A percentile compares a stretch with the other conserved stretches of the same genome.
phyloP scores from a whole-genome alignment of 2,113 vertebrate genomes.

The Passer domesticus region DNA sequence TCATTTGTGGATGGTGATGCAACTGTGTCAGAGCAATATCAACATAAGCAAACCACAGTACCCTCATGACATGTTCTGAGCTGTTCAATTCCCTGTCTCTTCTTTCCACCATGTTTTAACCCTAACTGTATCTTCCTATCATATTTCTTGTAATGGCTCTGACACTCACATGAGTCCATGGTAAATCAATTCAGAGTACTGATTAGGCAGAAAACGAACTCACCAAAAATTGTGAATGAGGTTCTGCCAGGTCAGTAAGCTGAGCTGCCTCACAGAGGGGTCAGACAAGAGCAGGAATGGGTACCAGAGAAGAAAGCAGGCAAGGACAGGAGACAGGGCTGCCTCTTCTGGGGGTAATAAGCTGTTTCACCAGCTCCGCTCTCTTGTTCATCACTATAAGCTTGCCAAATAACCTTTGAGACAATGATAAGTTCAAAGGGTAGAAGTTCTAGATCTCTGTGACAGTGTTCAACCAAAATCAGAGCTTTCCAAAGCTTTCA shows the following conservation, averaged over 20 bases:
- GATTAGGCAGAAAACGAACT: not conserved
- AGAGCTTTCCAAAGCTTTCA: not conserved
- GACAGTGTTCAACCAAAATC: not conserved
- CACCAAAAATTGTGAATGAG: not conserved
- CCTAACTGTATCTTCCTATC: not conserved
- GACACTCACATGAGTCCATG: not conserved
- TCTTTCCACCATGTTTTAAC: not conserved
- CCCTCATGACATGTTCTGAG: not conserved
- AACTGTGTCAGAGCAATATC: not conserved
- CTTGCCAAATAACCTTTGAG: not conserved
- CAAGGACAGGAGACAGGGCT: not conserved
- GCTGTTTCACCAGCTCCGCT: not conserved
- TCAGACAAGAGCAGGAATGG: not conserved
- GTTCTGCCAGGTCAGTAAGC: not conserved
- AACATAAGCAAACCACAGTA: not conserved
- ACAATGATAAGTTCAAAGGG: not conserved
- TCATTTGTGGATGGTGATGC: not conserved
- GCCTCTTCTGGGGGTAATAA: not conserved
- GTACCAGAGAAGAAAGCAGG: not conserved
- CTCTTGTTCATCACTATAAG: not conserved
- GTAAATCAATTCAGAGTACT: not conserved
- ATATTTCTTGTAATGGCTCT: not conserved
- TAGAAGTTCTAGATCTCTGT: not conserved
- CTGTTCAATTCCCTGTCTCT: not conserved
- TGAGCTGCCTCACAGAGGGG: not conserved